Evolutionary conservation across 2,888 invertebrate species (phyloP).

Genomic region (Athetis lepigone): DNA sequence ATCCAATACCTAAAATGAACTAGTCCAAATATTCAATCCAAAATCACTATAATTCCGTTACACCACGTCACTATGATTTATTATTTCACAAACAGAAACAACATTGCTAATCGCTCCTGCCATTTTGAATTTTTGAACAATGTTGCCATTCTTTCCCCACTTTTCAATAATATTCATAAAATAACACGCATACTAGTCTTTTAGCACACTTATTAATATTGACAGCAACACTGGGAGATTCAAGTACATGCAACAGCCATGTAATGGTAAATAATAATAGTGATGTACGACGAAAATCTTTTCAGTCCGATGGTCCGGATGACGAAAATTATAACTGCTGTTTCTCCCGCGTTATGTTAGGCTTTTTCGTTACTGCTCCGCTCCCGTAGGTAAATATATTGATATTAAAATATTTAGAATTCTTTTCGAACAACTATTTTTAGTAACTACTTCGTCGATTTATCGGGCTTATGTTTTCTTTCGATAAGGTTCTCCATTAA

Average conservation of each 20-base stretch:
- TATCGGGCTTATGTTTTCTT: too few relatives aligned
- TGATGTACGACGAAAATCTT: too few relatives aligned
- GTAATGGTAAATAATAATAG: too few relatives aligned
- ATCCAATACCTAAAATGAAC: slow-evolving; percentile 48
- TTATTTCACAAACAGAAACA: slow-evolving; percentile 76
- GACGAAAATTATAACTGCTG: too few relatives aligned
- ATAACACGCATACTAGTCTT: slow-evolving; percentile 25
- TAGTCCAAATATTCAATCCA: slow-evolving; percentile 52
- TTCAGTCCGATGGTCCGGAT: too few relatives aligned
- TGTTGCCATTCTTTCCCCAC: slow-evolving; percentile 66
- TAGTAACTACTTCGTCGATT: neutral
- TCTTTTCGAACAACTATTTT: neutral
- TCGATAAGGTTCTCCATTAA: too few relatives aligned
- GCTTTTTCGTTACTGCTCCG: too few relatives aligned
- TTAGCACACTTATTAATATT: slow-evolving; percentile 11
- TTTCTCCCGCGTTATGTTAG: too few relatives aligned
- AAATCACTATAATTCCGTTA: slow-evolving; percentile 78
- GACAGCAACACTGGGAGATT: neutral
- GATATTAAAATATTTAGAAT: too few relatives aligned
- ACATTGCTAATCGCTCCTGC: slow-evolving; percentile 73
- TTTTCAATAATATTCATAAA: neutral
- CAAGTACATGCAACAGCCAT: neutral
- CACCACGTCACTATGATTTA: slow-evolving; percentile 85
- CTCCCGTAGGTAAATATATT: too few relatives aligned
- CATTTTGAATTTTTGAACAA: slow-evolving; percentile 81